Conservation (phyloP, 2,113 vertebrate genomes). For the Vireo altiloquus region DNA sequence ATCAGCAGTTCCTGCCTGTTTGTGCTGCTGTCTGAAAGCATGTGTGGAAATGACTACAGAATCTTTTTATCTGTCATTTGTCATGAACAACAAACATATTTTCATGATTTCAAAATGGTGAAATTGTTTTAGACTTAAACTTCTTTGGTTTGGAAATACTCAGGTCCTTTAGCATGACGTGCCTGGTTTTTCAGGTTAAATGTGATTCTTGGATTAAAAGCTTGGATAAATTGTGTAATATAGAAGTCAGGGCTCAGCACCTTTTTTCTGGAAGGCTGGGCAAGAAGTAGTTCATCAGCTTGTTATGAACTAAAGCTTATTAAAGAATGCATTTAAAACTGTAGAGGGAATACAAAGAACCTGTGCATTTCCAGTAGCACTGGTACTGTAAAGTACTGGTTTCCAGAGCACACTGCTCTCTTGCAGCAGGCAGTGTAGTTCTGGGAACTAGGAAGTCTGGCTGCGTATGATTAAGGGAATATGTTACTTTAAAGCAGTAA, state of each 20-base stretch:
- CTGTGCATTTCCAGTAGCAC: background rate
- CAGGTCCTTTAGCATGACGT: background rate
- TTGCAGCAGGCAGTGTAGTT: background rate
- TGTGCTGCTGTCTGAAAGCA: background rate
- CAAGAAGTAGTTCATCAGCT: background rate
- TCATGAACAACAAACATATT: background rate
- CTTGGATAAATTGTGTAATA: background rate
- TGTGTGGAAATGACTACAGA: conserved; percentile 1
- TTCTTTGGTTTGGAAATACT: background rate
- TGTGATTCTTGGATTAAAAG: conserved; percentile 27
- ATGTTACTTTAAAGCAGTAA: background rate
- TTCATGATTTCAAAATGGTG: background rate
- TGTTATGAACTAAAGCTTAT: background rate
- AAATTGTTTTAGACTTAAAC: background rate
- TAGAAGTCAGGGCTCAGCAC: background rate
- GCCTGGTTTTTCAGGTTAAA: conserved; percentile 37
- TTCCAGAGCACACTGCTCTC: background rate
- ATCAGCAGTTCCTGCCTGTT: conserved; percentile 5
- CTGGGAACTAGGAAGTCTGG: background rate
- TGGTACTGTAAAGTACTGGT: too few species aligned
- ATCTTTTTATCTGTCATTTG: background rate
- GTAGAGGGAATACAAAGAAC: background rate
- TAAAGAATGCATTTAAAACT: background rate
- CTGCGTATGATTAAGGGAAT: background rate
- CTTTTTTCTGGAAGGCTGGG: background rate